Evolutionary conservation across 2,113 vertebrate species (phyloP), one percentile per base, ranked within the genome.

Genomic region (Scalopus aquaticus): DNA sequence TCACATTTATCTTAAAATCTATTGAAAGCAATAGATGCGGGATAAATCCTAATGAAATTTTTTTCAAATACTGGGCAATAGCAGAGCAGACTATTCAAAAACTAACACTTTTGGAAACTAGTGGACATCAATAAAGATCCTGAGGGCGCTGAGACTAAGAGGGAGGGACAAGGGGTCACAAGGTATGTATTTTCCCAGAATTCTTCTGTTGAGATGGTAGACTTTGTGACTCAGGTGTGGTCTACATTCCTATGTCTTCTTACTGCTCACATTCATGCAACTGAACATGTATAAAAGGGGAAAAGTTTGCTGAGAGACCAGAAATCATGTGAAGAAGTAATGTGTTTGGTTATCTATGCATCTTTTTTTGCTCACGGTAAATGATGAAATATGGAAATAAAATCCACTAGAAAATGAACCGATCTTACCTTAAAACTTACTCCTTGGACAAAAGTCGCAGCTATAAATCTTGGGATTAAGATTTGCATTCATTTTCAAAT

Each of bases 401-500:
- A 85, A 20, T 7, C 80, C 24, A 88, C 16, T 60, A n/a, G 11
- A 60, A 85, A 86, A 12, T 64, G 7, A 91, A 91, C 35, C 0
- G 8, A 51, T 7, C 65, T 88, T 85, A 54, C 9, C n/a, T 67
- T 81, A 72, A 93, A 67, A 26, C 39, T 86, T 86, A 84, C 35
- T 26, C 26, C 13, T 17, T 35, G 37, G 69, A 35, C 39, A 78
- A 82, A 80, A 96, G 42, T 87, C 78, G 44, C 1, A 83, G 24
- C 72, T 74, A 9, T n/a, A 88, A 87, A 69, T 91, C 49, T 32
- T 39, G 13, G 22, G 35, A 64, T 84, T 94, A 79, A 78, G 16
- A 9, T 4, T 19, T 74, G 17, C 22, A 83, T 62, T 90, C 20
- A 32, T 90, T 87, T 95, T 93, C 65, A 94, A 84, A 56, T 35